phyloP scores from a whole-genome alignment of 1,140 invertebrate genomes.

The Centruroides sculpturatus region DNA sequence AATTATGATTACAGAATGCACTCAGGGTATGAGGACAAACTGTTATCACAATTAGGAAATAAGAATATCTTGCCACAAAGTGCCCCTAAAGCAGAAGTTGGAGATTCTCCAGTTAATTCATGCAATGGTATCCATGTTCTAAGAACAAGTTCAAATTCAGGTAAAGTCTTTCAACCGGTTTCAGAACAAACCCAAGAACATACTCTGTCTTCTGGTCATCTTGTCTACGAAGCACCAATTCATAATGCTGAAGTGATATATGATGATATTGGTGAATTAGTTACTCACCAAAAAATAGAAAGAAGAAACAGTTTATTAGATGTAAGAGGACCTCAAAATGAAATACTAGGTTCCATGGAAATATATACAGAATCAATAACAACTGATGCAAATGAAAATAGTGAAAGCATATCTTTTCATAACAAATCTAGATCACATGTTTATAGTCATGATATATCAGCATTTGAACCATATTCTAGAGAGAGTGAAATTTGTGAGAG shows the following conservation, averaged over 20 bases:
- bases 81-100: too few relatives aligned
- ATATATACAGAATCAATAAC: too few relatives aligned
- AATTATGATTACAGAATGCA: conserved; percentile 13
- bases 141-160: neutral
- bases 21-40: conserved; percentile 8
- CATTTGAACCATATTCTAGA: neutral
- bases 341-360: too few relatives aligned
- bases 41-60: neutral
- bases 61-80: too few relatives aligned
- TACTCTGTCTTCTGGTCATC: conserved; percentile 8
- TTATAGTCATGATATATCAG: neutral
- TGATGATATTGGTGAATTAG: conserved; percentile 57
- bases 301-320: neutral
- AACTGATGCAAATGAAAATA: neutral
- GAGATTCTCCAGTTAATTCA: too few relatives aligned
- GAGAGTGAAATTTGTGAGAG: neutral
- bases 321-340: too few relatives aligned
- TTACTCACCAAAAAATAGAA: conserved; percentile 13
- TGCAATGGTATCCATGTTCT: too few relatives aligned
- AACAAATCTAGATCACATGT: neutral
- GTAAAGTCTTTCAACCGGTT: neutral
- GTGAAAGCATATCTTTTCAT: neutral
- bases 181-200: conserved; percentile 1
- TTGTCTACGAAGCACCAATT: conserved; percentile 24
- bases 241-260: conserved; percentile 59